phyloP scores from a whole-genome alignment of 2,888 invertebrate genomes.

The Tinea semifulvella region DNA sequence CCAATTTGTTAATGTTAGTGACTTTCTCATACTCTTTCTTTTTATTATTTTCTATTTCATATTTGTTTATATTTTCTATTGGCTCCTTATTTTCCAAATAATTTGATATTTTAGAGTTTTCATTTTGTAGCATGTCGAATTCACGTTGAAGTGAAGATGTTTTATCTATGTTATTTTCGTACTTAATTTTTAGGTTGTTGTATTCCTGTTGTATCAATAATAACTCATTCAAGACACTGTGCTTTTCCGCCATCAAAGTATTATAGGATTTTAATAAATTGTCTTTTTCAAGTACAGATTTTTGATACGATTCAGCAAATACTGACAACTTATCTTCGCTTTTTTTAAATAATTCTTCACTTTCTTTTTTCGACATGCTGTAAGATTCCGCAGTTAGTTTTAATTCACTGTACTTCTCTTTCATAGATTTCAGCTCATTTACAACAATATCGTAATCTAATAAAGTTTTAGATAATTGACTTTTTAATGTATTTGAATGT shows the following conservation, averaged over 20 bases:
- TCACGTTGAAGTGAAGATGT: too few species aligned
- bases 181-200: conserved; percentile 11
- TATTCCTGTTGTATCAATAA: not conserved
- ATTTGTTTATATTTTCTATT: conserved; percentile 3
- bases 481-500: not conserved
- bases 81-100: not conserved
- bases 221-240: not conserved
- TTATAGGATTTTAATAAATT: conserved; percentile 22
- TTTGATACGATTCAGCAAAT: not conserved
- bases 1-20: not conserved
- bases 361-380: conserved; percentile 2
- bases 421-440: not conserved
- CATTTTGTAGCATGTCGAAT: not conserved
- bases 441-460: not conserved
- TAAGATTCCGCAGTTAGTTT: not conserved
- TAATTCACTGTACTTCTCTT: not conserved
- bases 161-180: conserved; percentile 25
- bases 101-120: too few species aligned
- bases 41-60: not conserved
- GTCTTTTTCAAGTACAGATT: not conserved
- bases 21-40: not conserved
- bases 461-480: not conserved
- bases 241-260: conserved; percentile 22
- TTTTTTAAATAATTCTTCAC: conserved; percentile 3
- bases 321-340: not conserved